Evolutionary conservation across 2,888 invertebrate species (phyloP), one percentile per base, ranked within the genome.

Genomic region (Habrosyne pyritoides): DNA sequence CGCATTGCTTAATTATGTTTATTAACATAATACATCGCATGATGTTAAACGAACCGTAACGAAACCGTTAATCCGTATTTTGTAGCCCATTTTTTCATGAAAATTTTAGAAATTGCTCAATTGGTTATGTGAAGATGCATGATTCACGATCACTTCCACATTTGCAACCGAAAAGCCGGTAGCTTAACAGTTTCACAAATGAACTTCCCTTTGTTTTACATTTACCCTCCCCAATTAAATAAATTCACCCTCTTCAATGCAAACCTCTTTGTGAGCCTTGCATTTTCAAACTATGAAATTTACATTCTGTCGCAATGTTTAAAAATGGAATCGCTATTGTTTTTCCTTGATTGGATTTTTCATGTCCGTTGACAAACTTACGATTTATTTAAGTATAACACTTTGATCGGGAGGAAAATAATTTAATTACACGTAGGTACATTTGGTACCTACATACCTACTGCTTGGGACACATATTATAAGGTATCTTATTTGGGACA

Each of bases 1-100:
- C 79, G 75, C 76, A 76, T 71, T 75, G 69, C 75, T 71, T 88
- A 87, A 89, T 89, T 89, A 86, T 85, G 87, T 90, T 81, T 84
- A 90, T 91, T 91, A 89, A 75, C 89, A 91, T 91, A 89, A 84
- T 79, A 77, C 75, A 85, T 81, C 73, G 80, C 83, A 83, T 77
- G 76, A 74, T 69, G 81, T 66, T 73, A 75, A 84, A 83, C 89
- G 84, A 84, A 87, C 87, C 88, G 73, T 81, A 73, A 67, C 75
- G 59, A 64, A 82, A 86, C 85, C 71, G 84, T 84, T 77, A 73
- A 71, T 73, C 69, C 57, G 63, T 65, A 60, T 73, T 76, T 73
- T 81, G 74, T 73, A 69, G 66, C 53, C 52, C 51, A 53, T 59
- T 57, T 59, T 65, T 66, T 70, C 28, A 50, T 68, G 69, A 60